These are phyloP conservation scores for Rhinolophus sinicus DNA, from an alignment of 2,113 vertebrate genomes.

Conservation along the genomic window DNA sequence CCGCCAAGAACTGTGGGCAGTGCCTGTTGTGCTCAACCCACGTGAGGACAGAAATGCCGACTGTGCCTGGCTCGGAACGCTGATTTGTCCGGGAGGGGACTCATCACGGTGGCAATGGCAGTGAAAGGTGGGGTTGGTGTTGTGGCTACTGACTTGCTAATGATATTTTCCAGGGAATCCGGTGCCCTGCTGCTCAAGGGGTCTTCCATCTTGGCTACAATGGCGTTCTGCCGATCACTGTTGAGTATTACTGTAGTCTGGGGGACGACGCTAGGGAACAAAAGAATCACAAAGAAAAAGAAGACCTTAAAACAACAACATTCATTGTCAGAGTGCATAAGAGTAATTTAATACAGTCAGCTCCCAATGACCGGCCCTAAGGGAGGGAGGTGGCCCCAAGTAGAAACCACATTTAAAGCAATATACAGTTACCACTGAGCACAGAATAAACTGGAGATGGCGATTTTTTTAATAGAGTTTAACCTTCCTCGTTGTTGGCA, in stretches of 20 bases:
- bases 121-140: background rate
- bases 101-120: background rate
- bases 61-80: background rate
- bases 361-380: background rate
- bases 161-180: constrained; percentile 94
- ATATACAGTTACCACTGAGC: no score
- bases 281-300: constrained; percentile 78
- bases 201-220: constrained; percentile 94
- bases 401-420: background rate
- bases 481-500: background rate
- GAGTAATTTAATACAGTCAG: constrained; percentile 64
- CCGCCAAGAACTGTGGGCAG: background rate
- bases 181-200: constrained; percentile 85
- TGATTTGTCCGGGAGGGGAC: background rate
- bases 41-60: background rate
- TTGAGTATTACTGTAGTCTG: constrained; percentile 98
- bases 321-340: constrained; percentile 60
- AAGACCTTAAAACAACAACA: constrained; percentile 65
- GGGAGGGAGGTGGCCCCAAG: background rate
- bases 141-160: constrained; percentile 93
- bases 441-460: background rate
- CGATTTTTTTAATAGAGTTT: background rate
- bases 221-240: constrained; percentile 90
- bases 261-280: constrained; percentile 92
- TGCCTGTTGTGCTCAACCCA: background rate